Evolutionary conservation across 92 coral and sea anemone species (phyloP).

Genomic region (Galaxea fascicularis): DNA sequence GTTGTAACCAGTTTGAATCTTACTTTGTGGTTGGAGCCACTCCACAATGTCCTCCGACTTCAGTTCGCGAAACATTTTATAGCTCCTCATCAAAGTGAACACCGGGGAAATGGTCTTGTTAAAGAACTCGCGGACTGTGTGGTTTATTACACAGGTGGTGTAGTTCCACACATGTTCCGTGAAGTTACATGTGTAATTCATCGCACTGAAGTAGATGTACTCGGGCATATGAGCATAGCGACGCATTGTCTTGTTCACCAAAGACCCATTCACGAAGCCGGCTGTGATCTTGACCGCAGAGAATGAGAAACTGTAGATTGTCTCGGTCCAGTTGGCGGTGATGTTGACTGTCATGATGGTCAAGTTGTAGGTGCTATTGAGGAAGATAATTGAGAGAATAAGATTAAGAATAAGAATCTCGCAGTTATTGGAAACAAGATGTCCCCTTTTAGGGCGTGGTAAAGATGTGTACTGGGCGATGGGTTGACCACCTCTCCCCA

Average conservation of each 20-base stretch:
- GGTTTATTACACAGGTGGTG: constrained; percentile 48
- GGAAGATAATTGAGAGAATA: neutral
- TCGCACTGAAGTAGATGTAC: constrained; percentile 25
- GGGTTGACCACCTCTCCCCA: no score
- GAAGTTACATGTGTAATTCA: constrained; percentile 54
- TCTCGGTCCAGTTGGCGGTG: constrained; percentile 46
- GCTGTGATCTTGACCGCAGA: constrained; percentile 53
- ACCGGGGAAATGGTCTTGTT: constrained; percentile 50
- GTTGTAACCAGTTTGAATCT: neutral
- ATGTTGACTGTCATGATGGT: constrained; percentile 26
- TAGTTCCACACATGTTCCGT: constrained; percentile 49
- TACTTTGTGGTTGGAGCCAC: constrained; percentile 65
- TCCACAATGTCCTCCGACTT: constrained; percentile 48
- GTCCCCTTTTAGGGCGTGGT: neutral
- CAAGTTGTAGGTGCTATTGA: constrained; percentile 31
- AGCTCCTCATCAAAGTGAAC: constrained; percentile 10
- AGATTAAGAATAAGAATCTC: neutral
- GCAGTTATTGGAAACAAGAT: neutral
- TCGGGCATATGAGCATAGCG: constrained; percentile 42
- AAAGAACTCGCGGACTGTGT: constrained; percentile 13
- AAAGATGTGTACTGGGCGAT: no score
- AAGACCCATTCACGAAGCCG: constrained; percentile 71
- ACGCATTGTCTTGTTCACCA: constrained; percentile 62
- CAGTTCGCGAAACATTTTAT: constrained; percentile 8
- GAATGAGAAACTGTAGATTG: constrained; percentile 40